phyloP scores from a whole-genome alignment of 2,888 invertebrate genomes.

The Trachelus troglodyta region DNA sequence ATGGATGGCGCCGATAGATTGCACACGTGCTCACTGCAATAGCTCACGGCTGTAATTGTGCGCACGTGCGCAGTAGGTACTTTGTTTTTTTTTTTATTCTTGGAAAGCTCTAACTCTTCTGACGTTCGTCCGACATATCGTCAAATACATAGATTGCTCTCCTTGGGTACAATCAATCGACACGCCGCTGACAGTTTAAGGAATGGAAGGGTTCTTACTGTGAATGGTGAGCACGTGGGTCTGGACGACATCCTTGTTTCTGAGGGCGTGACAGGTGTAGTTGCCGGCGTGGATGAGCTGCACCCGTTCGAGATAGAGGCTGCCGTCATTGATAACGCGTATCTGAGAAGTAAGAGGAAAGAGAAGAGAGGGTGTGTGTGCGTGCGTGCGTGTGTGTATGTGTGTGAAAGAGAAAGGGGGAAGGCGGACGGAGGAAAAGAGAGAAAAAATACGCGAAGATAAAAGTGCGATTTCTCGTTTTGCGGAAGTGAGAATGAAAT shows the following conservation, averaged over 20 bases:
- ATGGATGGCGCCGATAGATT: no score
- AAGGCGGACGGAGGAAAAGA: no score
- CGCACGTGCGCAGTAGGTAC: no score
- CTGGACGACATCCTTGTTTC: constrained; percentile 79
- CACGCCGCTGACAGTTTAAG: background rate
- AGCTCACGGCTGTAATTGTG: no score
- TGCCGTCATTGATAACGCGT: constrained; percentile 80
- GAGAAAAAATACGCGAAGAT: background rate
- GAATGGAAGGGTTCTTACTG: constrained; percentile 68
- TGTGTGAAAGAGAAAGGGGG: no score
- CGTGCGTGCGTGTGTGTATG: background rate
- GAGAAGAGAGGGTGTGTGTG: background rate
- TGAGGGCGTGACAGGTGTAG: constrained; percentile 80
- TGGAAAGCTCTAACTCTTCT: no score
- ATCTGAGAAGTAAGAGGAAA: constrained; percentile 51
- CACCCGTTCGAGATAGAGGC: constrained; percentile 78
- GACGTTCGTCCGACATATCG: no score
- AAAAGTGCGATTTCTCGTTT: constrained; percentile 2
- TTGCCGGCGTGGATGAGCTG: constrained; percentile 81
- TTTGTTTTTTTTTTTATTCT: no score
- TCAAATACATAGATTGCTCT: background rate
- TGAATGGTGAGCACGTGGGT: constrained; percentile 80
- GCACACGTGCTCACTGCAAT: no score
- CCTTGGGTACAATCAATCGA: background rate
- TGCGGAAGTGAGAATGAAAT: background rate